Evolutionary conservation across 2,888 invertebrate genomes (phyloP), one percentile per base, ranked within the genome.

Genomic region (Aleiodes alternator): DNA sequence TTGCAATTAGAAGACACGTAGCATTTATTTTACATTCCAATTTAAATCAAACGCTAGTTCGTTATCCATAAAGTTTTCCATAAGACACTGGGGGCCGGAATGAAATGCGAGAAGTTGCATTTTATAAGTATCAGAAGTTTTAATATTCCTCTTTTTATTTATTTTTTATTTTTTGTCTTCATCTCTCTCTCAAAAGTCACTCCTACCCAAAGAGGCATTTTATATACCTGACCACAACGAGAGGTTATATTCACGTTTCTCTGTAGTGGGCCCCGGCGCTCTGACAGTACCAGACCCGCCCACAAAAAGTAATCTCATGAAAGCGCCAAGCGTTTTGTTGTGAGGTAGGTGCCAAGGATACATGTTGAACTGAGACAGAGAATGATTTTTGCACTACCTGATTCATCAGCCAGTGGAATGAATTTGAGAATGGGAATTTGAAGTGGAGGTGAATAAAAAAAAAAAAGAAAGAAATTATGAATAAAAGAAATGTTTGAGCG

Each of bases 261-360:
- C 34, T 34, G 34, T 9, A 43, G 43, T 9, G 43, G 43, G 43
- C 43, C 43, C 43, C 8, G 43, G 43, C 43, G 85, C 87, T 86
- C 88, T 89, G 89, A 89, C 89, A 88, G 87, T 85, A 83, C 84
- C 85, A 85, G 87, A 87, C 86, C 88, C 89, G 89, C 89, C 89
- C 89, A 88, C 88, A 87, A 89, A 43, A 89, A 89, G 89, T 88
- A 89, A 89, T 89, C 87, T 88, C 85, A 83, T 84, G 80, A 82
- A 84, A 81, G 76, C 73, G 73, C 43, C 76, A 74, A 73, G 23
- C 72, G 43, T 64, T 64, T 64, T 64, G 64, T 64, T 64, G 64
- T 43, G 43, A 43, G 43, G 43, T 72, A 61, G 72, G 72, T 72
- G 69, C 53, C n/a, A 55, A 48, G 43, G 34, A 66, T 53, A 69